Conservation (phyloP, 1,140 invertebrate species). For the Ptiloglossa arizonensis region DNA sequence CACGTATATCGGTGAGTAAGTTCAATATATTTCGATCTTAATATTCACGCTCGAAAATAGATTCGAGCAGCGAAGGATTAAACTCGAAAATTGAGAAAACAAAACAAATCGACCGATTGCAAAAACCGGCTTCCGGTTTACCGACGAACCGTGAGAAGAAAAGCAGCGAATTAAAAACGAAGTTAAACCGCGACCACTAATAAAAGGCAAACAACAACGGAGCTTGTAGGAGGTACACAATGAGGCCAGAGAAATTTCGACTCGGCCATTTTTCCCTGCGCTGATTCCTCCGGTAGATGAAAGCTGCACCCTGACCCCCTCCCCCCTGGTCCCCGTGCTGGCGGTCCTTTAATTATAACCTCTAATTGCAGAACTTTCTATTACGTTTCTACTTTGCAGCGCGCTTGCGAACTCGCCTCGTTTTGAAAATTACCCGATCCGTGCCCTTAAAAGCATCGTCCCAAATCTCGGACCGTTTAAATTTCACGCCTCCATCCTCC, state of each 20-base stretch:
- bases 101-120: no score
- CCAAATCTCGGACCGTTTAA: constrained; percentile 10
- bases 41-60: no score
- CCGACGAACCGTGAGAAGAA: neutral
- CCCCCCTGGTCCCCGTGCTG: neutral
- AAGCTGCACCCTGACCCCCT: neutral
- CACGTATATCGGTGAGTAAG: no score
- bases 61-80: no score
- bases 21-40: no score
- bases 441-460: neutral
- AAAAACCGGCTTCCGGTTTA: no score
- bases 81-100: neutral
- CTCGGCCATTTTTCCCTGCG: neutral
- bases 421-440: constrained; percentile 4
- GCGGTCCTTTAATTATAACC: constrained; percentile 42
- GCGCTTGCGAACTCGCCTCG: neutral
- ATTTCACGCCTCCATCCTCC: neutral
- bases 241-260: neutral
- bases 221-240: neutral
- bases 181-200: constrained; percentile 20
- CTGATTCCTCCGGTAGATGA: constrained; percentile 14
- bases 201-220: constrained; percentile 3
- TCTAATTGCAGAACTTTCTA: constrained; percentile 56
- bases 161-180: constrained; percentile 20
- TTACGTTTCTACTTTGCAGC: constrained; percentile 26